These are phyloP conservation scores for Nemotelus pantherinus DNA, from an alignment of 2,888 invertebrate species.

Conservation along the genomic window DNA sequence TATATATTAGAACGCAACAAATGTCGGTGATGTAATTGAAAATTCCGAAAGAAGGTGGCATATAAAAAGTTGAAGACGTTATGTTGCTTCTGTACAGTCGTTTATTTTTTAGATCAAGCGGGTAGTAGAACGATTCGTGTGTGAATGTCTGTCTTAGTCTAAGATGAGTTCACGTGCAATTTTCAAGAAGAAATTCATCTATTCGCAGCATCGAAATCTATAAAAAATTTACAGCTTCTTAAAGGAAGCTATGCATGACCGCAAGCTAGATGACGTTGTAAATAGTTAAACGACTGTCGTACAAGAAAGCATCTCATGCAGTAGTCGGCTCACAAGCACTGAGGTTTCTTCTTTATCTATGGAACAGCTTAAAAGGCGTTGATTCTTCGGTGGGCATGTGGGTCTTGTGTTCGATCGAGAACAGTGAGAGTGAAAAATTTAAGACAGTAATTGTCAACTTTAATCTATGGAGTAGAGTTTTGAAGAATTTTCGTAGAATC, in stretches of 20 bases:
- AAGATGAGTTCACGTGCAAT: not conserved
- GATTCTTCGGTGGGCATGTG: not conserved
- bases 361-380: not conserved
- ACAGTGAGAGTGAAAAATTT: not conserved
- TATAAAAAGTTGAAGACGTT: slow-evolving; percentile 26
- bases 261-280: slow-evolving; percentile 41
- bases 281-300: slow-evolving; percentile 39
- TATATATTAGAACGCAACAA: slow-evolving; percentile 40
- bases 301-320: slow-evolving; percentile 22
- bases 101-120: not conserved
- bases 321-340: not conserved
- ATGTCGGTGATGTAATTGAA: slow-evolving; percentile 44
- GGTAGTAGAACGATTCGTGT: not conserved
- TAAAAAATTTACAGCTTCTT: slow-evolving; percentile 43
- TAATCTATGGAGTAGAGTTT: too few species aligned
- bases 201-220: slow-evolving; percentile 28
- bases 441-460: too few species aligned
- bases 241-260: slow-evolving; percentile 38
- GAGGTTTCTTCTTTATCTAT: slow-evolving; percentile 17
- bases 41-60: slow-evolving; percentile 41
- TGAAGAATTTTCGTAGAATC: too few species aligned
- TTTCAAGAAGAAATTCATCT: slow-evolving; percentile 6
- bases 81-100: too few species aligned
- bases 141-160: slow-evolving; percentile 4
- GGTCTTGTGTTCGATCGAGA: not conserved